Evolutionary conservation across 2,888 invertebrate species (phyloP), one percentile per base, ranked within the genome.

Genomic region (Rhingia rostrata): DNA sequence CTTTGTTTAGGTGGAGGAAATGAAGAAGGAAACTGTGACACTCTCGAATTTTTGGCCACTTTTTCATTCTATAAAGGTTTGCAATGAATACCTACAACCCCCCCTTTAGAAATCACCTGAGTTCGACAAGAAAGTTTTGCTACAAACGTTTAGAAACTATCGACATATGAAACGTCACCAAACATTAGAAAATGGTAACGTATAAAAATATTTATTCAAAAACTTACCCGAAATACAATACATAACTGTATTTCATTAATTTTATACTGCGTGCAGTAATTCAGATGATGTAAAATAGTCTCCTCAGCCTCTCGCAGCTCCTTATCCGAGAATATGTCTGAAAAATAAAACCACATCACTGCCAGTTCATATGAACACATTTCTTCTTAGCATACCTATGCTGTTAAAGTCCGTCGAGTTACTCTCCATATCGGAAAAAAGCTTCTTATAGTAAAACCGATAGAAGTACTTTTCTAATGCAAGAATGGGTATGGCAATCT

Each of bases 291-390:
- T 4, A 94, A 88, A 30, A 94, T 92, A 0, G 94, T 94, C 86
- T 94, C 93, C 89, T 94, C 94, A 2, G 93, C 92, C 87, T 94
- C 93, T 69, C 93, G 90, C n/a, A 93, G 87, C 86, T 94, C 93
- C 86, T 93, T 91, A 82, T 92, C 91, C 22, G 90, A 90, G 61
- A 90, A 90, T 4, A 88, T 88, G 87, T 92, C 93, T 93, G 53
- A 35, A 87, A 88, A 80, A 70, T 54, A 4, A 3, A 37, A 47
- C 10, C 22, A 45, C 12, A 10, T 22, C 3, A 7, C 3, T 10
- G 3, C 7, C 4, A 2, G 2, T 4, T 9, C 4, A 41, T 4
- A 49, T 22, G 1, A n/a, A n/a, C 0, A 9, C 4, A 7, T 14
- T n/a, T 43, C n/a, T 5, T 5, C 33, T 6, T 4, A 10, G 12